Evolutionary conservation across 2,888 invertebrate species (phyloP), one percentile per base, ranked within the genome.

Genomic region (Callyntrura sp.): DNA sequence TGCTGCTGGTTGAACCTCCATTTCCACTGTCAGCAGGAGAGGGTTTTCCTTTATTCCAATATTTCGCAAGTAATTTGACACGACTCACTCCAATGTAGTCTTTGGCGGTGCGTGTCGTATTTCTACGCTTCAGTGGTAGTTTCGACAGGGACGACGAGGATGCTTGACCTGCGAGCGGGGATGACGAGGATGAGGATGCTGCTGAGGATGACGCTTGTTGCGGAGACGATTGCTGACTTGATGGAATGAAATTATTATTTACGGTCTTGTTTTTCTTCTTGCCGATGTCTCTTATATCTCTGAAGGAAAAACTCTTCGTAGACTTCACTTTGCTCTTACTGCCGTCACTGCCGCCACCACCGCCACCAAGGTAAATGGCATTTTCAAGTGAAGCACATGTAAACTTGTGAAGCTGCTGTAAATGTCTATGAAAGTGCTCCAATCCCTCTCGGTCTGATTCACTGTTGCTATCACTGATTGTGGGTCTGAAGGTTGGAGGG

Each of bases 51-150:
- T 85, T 89, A 57, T 60, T 89, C 89, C 89, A 89, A 85, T 89
- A 89, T 79, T 89, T 89, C 8, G 89, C 84, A 9, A 89, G 79
- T n/a, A 89, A 57, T 62, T 89, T 89, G 57, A 89, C 79, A 20
- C 84, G 76, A 43, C 84, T 89, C 57, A 89, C 84, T 20, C 89
- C 89, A 89, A 84, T 85, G 48, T 84, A 89, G 62, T 89, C 89
- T 79, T 89, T 89, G 2, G 89, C 89, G 12, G 84, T 62, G 35
- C 89, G 89, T 8, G 89, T 89, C 12, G 89, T 89, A 25, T 89
- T 89, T 57, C 89, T 48, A 6, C 89, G 62, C 83, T 89, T 89
- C 12, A 89, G 55, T 35, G 84, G 65, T 8, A 28, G 43, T 23
- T 73, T 79, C 11, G 76, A 23, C 25, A 60, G 14, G 28, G 68